Evolutionary conservation across 1,140 invertebrate genomes (phyloP).

Genomic region (Ganaspis sp.): DNA sequence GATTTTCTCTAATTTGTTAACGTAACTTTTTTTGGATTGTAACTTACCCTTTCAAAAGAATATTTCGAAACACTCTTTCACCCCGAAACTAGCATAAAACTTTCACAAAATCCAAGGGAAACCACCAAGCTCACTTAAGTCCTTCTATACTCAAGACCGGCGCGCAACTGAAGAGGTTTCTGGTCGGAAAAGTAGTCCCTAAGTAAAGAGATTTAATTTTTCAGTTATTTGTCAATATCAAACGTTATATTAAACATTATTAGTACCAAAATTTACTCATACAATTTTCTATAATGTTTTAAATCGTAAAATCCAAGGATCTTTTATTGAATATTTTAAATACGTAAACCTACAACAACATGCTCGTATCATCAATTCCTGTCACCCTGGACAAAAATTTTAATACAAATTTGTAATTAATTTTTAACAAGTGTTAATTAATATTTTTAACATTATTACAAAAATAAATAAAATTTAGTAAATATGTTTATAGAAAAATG

Average conservation of each 20-base stretch:
- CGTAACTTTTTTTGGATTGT: conserved; percentile 30
- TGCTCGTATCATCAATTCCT: too few relatives aligned
- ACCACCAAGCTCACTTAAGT: conserved; percentile 36
- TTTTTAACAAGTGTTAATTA: too few relatives aligned
- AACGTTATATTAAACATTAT: neutral
- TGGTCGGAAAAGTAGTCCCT: conserved; percentile 38
- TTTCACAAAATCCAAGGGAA: conserved; percentile 55
- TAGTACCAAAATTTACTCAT: too few relatives aligned
- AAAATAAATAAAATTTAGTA: too few relatives aligned
- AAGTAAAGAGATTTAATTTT: neutral
- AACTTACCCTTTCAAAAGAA: conserved; percentile 64
- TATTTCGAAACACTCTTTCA: conserved; percentile 58
- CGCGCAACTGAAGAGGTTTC: conserved; percentile 71
- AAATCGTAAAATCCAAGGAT: too few relatives aligned
- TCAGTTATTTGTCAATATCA: neutral
- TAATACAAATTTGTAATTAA: too few relatives aligned
- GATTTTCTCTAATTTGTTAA: conserved; percentile 36
- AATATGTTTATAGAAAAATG: too few relatives aligned
- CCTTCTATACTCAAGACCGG: conserved; percentile 68
- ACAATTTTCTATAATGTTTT: too few relatives aligned
- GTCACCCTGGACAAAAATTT: too few relatives aligned
- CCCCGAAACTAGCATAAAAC: conserved; percentile 65
- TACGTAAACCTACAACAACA: too few relatives aligned
- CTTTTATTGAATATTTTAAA: too few relatives aligned
- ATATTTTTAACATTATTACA: too few relatives aligned